phyloP scores from a whole-genome alignment of 2,797 vertebrate species.

The Pantherophis vulpinus region DNA sequence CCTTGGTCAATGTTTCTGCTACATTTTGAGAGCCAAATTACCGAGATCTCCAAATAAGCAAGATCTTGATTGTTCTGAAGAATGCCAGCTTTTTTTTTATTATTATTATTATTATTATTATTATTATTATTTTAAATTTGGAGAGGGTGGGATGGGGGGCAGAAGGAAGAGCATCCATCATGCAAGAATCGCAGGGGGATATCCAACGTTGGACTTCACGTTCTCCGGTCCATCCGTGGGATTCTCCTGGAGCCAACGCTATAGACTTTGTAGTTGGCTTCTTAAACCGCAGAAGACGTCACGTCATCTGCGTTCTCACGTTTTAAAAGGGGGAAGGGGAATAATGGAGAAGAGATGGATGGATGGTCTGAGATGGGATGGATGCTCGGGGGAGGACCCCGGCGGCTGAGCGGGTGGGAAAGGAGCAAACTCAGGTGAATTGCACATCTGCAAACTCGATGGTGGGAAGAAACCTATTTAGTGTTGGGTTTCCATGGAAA shows the following conservation, averaged over 20 bases:
- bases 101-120: too few species aligned
- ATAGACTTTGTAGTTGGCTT: background rate
- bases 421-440: constrained; percentile 11
- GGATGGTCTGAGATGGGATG: background rate
- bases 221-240: background rate
- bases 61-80: background rate
- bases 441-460: constrained; percentile 13
- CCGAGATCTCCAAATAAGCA: background rate
- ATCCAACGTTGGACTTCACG: background rate
- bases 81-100: background rate
- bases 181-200: background rate
- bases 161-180: background rate
- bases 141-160: background rate
- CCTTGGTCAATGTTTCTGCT: background rate
- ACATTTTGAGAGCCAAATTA: background rate
- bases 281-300: background rate
- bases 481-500: constrained; percentile 18
- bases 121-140: background rate
- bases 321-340: background rate
- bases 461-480: background rate
- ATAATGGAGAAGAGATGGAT: background rate
- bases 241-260: background rate
- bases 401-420: too few species aligned
- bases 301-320: background rate
- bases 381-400: background rate